Evolutionary conservation across 2,888 invertebrate genomes (phyloP), one percentile per base, ranked within the genome.

Genomic region (Polylopha cassiicola): DNA sequence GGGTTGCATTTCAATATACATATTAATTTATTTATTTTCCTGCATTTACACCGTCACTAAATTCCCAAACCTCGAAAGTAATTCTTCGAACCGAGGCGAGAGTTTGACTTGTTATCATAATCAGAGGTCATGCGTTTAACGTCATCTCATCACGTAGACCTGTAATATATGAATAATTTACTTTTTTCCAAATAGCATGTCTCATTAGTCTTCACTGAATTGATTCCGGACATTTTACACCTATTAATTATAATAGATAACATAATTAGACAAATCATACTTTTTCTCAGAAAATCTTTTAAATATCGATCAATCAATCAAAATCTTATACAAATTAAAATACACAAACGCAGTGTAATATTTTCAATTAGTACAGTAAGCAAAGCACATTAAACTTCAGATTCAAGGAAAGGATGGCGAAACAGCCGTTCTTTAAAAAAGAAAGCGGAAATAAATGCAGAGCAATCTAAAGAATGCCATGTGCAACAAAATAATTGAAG

Each of bases 81-180:
- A 50, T 82, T 82, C 82, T 63, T 62, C 67, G 82, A 76, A 58
- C 52, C 51, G 53, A 59, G 49, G 53, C 59, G 65, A 70, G 70
- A 69, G 60, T 68, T 65, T 69, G 61, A 65, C 20, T 47, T 47
- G 44, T 44, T 56, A 59, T 61, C 55, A 53, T 56, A 54, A 61
- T 61, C 61, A 49, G 62, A 70, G 64, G 68, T 61, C 64, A 52
- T 52, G 50, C 43, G 46, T 42, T 56, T 54, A 52, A 50, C 56
- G 58, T 63, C 62, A 59, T 48, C 41, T 36, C 14, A 9, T 15
- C 21, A 3, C 5, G 31, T 15, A 24, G n/a, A n/a, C n/a, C 20
- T 13, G 11, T 27, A 8, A 9, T 30, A 15, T 4, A 24, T 36
- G 21, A 41, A 34, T 34, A n/a, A n/a, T 39, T 39, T 22, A 29